Evolutionary conservation across 1,140 invertebrate species (phyloP), one percentile per base, ranked within the genome.

Genomic region (Portunus trituberculatus): DNA sequence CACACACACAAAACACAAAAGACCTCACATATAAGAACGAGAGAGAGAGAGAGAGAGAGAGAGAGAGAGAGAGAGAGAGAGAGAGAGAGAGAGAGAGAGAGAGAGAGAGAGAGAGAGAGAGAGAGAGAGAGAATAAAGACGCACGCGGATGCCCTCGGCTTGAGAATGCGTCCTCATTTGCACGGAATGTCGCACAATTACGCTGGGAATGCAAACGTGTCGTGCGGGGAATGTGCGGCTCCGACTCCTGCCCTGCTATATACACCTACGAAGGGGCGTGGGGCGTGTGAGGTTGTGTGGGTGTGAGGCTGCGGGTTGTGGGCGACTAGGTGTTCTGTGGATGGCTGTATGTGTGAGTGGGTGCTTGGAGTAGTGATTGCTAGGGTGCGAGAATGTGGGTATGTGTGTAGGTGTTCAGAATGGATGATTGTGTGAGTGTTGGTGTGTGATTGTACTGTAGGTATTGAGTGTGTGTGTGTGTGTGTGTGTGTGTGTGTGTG

Each of bases 121-220:
- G 39, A 39, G 39, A 39, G 29, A 31, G 84, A 52, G 91, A 32
- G 91, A 92, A 92, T 76, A 92, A 82, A 92, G 91, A 59, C 91
- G 48, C 59, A 92, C 52, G 39, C 14, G 59, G 46, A 6, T 20
- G 46, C 91, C 48, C 91, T 67, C 48, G 20, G 91, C 29, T n/a
- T 82, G 76, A 84, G 93, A 94, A 94, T 94, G 93, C 28, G 93
- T 83, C 88, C 93, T 94, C 93, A 94, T 94, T 94, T 94, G 88
- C 87, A 94, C 67, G 88, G 93, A 94, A 91, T 94, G 93, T 91
- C 46, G 87, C 59, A 94, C 93, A 94, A 94, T 94, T 94, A 94
- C 93, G 93, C 59, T 10, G 6, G 93, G 93, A 94, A 94, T 94
- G 93, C 84, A 94, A 94, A 94, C 93, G 93, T 91, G 93, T 48